phyloP scores from a whole-genome alignment of 2,113 vertebrate genomes.

The Callorhinus ursinus region DNA sequence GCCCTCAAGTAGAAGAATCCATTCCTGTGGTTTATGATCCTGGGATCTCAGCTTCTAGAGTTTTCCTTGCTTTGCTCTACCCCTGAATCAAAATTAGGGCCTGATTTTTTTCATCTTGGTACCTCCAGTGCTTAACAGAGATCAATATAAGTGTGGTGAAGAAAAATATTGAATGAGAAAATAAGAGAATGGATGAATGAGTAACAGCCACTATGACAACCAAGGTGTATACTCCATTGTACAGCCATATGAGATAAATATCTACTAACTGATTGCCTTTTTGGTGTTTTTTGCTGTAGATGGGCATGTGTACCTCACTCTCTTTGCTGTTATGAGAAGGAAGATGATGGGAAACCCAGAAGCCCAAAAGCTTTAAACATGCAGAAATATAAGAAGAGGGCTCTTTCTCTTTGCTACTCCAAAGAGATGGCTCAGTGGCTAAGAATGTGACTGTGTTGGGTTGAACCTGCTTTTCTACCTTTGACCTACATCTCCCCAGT shows the following conservation, averaged over 20 bases:
- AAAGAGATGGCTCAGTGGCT: not conserved
- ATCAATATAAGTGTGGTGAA: not conserved
- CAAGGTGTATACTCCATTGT: not conserved
- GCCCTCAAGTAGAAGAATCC: not conserved
- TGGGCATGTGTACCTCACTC: not conserved
- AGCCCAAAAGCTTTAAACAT: not conserved
- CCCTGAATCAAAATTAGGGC: not conserved
- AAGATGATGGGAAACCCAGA: not conserved
- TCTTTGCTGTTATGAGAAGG: not conserved
- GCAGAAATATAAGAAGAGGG: not conserved
- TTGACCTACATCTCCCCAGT: not conserved
- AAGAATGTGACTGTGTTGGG: fast-evolving
- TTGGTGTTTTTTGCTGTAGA: not conserved
- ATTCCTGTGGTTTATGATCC: not conserved
- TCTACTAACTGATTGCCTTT: not conserved
- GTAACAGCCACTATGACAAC: not conserved
- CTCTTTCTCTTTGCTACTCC: not conserved
- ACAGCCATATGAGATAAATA: not conserved
- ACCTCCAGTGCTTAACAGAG: not conserved
- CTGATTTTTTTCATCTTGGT: not conserved
- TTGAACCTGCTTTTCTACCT: not conserved
- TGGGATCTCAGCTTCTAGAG: not conserved
- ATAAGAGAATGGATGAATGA: not conserved
- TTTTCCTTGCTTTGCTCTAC: not conserved
- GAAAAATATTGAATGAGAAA: not conserved